Percentiles rank a stretch among this genome's conserved stretches.
phyloP scores from a whole-genome alignment of 2,797 vertebrate species.

The Neomorphus geoffroyi region DNA sequence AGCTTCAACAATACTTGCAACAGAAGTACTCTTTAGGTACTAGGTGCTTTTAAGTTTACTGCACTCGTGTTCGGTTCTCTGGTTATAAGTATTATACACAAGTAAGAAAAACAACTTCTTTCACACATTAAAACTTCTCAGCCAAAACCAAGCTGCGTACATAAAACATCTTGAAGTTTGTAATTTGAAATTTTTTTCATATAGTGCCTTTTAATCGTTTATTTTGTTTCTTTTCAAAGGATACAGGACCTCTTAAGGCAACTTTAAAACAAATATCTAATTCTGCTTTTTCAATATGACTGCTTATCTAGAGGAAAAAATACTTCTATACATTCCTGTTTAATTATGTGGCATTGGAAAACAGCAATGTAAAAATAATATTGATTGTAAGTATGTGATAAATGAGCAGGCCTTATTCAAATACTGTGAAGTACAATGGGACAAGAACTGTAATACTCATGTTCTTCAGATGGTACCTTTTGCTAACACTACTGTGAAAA shows the following conservation, averaged over 20 bases:
- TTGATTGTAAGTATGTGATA: neutral
- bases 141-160: neutral
- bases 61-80: neutral
- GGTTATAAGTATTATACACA: neutral
- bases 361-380: neutral
- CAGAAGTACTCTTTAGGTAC: neutral
- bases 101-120: neutral
- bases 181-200: neutral
- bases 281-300: neutral
- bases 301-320: neutral
- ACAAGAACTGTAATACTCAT: neutral
- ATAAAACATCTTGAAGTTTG: neutral
- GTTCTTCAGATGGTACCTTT: neutral
- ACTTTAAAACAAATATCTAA: neutral
- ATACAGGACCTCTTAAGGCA: neutral
- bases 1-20: neutral
- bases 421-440: neutral
- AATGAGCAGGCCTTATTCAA: neutral
- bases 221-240: neutral
- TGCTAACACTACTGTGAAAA: neutral
- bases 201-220: neutral
- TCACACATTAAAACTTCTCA: neutral
- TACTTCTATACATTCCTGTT: neutral
- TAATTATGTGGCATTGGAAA: neutral
- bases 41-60: neutral